Base-by-base conservation (phyloP, 2,797 vertebrate genomes). In the Emys orbicularis region DNA sequence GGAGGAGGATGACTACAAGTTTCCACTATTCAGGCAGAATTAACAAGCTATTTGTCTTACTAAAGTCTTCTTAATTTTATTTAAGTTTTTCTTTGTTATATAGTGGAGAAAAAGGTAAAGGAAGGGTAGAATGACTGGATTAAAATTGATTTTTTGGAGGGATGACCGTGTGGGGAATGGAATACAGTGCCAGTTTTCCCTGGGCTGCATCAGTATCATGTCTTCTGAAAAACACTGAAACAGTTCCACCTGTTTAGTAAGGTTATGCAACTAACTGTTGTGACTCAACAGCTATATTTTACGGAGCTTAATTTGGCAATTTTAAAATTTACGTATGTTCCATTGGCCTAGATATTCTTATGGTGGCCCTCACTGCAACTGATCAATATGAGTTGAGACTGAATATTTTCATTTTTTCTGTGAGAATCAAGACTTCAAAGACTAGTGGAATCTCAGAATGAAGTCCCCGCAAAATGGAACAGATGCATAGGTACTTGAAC, bases 151-250 rank as follows among this genome's bases (percentile, higher is more conserved):
- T 12, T 0, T 41, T 90, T 79, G 74, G 47, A 34, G 9, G 77
- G 92, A 65, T 80, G 59, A 80, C 47, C 81, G 54, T 84, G 37
- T 82, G 65, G 50, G 81, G 27, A 85, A 49, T 49, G 34, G n/a
- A 74, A 72, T 87, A 37, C 18, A 18, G 18, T 77, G 88, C 56
- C 5, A 53, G 19, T 87, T 90, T 93, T 90, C 16, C 27, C 84
- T 81, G 1, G 41, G 44, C 83, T 88, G 83, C 94, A 25, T 93
- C 53, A 25, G 2, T 90, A 50, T 88, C 2, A 2, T 44, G 21
- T 85, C 91, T 90, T 86, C 79, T 93, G 81, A 79, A 54, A 80
- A 88, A 88, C 6, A 91, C 74, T 88, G 12, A 6, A 92, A 37
- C 86, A 82, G 44, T 88, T 83, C 25, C 87, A 88, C 21, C 56